Evolutionary conservation across 2,797 vertebrate genomes (phyloP).

Genomic region (Loris lydekkerianus): DNA sequence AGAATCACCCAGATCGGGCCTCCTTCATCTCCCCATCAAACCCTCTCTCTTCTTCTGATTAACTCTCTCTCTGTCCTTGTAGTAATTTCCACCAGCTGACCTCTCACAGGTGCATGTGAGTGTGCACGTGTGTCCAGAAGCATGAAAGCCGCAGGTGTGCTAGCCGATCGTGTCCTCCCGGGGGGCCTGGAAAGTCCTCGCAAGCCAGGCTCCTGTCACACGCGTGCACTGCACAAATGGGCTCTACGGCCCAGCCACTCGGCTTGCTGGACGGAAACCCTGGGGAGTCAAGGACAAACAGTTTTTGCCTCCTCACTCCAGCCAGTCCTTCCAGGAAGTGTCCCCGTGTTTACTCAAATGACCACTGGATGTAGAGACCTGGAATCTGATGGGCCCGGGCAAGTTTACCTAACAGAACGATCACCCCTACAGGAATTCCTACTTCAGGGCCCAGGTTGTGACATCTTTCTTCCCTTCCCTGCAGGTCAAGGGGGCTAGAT

Average conservation of each 20-base stretch:
- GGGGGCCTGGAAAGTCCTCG: not conserved
- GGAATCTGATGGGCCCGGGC: not conserved
- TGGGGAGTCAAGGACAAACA: not conserved
- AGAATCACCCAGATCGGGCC: not conserved
- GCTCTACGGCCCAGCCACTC: not conserved
- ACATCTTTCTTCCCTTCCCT: not conserved
- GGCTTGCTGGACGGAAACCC: rapidly evolving
- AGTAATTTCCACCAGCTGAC: conserved; percentile 1
- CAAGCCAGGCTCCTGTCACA: not conserved
- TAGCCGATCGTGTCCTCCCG: not conserved
- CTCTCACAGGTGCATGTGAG: not conserved
- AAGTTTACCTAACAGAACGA: not conserved
- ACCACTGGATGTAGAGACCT: not conserved
- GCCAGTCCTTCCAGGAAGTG: rapidly evolving
- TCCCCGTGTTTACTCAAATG: not conserved
- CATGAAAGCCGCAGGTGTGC: not conserved
- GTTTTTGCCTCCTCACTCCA: not conserved
- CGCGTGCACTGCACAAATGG: rapidly evolving
- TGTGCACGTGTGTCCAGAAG: not conserved
- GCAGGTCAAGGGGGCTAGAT: not conserved
- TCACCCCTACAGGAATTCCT: not conserved
- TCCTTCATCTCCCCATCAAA: conserved; percentile 1
- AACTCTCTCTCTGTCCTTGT: not conserved
- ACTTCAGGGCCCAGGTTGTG: rapidly evolving
- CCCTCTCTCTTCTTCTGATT: not conserved